These are phyloP conservation scores for Calidris pugnax DNA, from an alignment of 2,113 vertebrate species.

Conservation along the genomic window DNA sequence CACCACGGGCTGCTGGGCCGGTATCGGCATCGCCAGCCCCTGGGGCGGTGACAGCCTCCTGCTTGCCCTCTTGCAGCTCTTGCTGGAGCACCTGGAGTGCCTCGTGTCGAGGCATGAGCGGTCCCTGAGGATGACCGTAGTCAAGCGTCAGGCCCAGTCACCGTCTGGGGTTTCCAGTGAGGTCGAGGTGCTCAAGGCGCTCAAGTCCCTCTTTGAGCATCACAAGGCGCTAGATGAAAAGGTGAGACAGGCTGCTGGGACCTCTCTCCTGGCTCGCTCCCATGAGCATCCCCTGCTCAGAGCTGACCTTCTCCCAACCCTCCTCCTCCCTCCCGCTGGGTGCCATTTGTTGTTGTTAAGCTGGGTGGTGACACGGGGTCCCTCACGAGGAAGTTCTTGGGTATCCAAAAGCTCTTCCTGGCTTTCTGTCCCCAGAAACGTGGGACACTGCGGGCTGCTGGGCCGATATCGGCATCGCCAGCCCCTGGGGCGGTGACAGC, in stretches of 20 bases:
- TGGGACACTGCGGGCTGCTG: not conserved
- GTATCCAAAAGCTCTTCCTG: no score
- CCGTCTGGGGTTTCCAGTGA: slow-evolving; percentile 96
- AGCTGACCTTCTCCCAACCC: not conserved
- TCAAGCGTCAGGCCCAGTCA: slow-evolving; percentile 93
- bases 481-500: not conserved
- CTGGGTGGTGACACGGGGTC: not conserved
- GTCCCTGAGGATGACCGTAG: slow-evolving; percentile 95
- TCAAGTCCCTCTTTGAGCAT: slow-evolving; percentile 96
- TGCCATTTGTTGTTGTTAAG: not conserved
- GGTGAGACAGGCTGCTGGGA: slow-evolving; percentile 70
- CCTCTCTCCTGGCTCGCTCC: not conserved
- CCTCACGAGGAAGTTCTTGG: not conserved
- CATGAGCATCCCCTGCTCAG: not conserved
- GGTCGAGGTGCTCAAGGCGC: slow-evolving; percentile 95
- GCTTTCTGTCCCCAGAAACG: not conserved
- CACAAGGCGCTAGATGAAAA: slow-evolving; percentile 98
- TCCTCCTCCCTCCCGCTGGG: not conserved
- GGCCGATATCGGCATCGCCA: rapidly evolving
- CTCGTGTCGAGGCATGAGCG: slow-evolving; percentile 94
- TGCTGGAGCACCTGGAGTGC: slow-evolving; percentile 97
- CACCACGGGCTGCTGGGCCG: not conserved
- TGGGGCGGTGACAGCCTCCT: not conserved
- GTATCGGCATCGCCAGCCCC: not conserved
- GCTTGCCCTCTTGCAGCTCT: slow-evolving; percentile 75